Conservation (phyloP, 2,113 vertebrate species). For the cat (Felis catus) region F.catus_Fca126_mat1.0 CM031412.1:236026501-236027000, state of each 20-base stretch:
- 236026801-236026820: slow-evolving; percentile 44
- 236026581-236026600: background rate
- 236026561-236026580: background rate
- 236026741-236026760: background rate
- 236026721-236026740: background rate
- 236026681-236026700: background rate
- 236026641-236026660: rapidly evolving
- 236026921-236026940: slow-evolving; percentile 72
- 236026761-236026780: background rate
- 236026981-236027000: slow-evolving; percentile 73
- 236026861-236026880: slow-evolving; percentile 39
- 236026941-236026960: slow-evolving; percentile 75
- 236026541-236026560: background rate
- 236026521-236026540: background rate
- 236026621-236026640: background rate
- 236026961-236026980: slow-evolving; percentile 80
- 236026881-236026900: slow-evolving; percentile 51
- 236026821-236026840: background rate
- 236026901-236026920: slow-evolving; percentile 64
- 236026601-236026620: background rate
- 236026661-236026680: background rate
- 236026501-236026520: background rate
- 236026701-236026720: background rate
- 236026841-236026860: background rate
- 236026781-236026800: background rate